These are phyloP conservation scores for Physeter macrocephalus DNA, from an alignment of 2,113 vertebrate genomes.

Conservation along the genomic window DNA sequence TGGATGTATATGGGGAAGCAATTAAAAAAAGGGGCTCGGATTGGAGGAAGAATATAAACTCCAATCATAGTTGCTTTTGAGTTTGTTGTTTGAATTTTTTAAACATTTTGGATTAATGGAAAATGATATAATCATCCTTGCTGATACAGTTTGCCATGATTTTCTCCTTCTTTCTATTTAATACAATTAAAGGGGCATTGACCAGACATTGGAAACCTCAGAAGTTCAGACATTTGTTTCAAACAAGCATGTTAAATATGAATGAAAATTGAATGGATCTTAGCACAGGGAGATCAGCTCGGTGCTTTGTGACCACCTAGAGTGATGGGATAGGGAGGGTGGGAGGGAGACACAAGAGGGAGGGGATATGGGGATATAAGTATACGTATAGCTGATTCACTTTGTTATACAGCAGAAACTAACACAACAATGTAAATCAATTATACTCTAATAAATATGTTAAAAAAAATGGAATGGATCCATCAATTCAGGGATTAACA, in stretches of 20 bases:
- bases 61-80: neutral
- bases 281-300: too few species aligned
- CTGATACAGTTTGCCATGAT: neutral
- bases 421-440: neutral
- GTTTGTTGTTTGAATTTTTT: neutral
- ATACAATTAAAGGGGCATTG: neutral
- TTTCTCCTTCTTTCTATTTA: neutral
- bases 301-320: too few species aligned
- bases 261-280: neutral
- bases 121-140: neutral
- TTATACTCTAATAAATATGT: neutral
- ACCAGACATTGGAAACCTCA: neutral
- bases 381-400: too few species aligned
- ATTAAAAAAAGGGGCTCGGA: neutral
- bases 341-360: too few species aligned
- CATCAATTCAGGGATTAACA: neutral
- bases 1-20: rapidly evolving
- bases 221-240: neutral
- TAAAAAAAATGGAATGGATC: neutral
- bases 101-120: neutral
- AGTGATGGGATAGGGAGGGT: too few species aligned
- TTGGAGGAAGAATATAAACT: neutral
- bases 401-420: neutral
- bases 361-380: too few species aligned
- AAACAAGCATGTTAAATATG: neutral